Evolutionary conservation across 1,140 invertebrate species (phyloP).

Genomic region (Eueides isabella): DNA sequence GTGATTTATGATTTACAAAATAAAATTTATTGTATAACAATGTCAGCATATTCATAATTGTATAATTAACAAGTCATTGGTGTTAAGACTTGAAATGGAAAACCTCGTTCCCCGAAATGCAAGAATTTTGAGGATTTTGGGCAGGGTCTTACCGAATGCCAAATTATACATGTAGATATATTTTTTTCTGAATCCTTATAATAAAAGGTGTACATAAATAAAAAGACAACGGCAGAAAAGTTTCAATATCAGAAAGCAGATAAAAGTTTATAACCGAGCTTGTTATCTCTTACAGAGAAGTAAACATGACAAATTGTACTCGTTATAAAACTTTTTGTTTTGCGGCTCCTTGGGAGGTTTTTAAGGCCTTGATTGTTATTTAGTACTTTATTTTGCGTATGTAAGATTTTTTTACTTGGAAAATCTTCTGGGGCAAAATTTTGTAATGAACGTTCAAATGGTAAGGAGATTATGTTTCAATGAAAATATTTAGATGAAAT

Average conservation of each 20-base stretch:
- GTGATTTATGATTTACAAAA: no score
- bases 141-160: no score
- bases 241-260: slow-evolving; percentile 34
- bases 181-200: no score
- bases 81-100: no score
- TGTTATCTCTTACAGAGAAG: slow-evolving; percentile 47
- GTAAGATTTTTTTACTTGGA: background rate
- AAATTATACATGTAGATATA: no score
- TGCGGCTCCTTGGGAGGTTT: slow-evolving; percentile 23
- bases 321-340: slow-evolving; percentile 48
- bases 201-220: background rate
- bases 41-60: no score
- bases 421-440: background rate
- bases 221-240: slow-evolving; percentile 14
- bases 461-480: background rate
- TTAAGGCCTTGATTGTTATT: slow-evolving; percentile 29
- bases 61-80: no score
- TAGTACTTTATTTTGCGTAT: slow-evolving; percentile 23
- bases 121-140: no score
- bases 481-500: background rate
- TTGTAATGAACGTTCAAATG: background rate
- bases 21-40: no score
- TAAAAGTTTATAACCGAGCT: slow-evolving; percentile 32
- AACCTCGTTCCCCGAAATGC: no score
- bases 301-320: slow-evolving; percentile 50